A percentile compares a stretch with the other conserved stretches of the same genome.
These are phyloP conservation scores for Diplazon laetatorius DNA, from an alignment of 2,888 invertebrate species.

Conservation along the genomic window DNA sequence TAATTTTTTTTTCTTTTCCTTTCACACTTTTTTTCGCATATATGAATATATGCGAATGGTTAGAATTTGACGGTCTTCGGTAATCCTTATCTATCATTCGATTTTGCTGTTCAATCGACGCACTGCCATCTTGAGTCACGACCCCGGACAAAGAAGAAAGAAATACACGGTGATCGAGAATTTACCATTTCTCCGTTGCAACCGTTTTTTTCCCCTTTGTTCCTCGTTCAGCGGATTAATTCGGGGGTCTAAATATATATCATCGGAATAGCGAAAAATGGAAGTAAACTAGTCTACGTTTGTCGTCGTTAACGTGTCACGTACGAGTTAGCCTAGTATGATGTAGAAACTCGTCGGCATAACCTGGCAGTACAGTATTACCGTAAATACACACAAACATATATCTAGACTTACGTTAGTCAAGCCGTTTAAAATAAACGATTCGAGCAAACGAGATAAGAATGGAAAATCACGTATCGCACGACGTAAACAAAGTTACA, in stretches of 20 bases:
- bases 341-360: background rate
- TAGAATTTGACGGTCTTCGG: background rate
- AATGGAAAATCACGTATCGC: conserved; percentile 70
- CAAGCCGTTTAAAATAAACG: conserved; percentile 44
- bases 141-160: background rate
- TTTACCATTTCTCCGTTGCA: background rate
- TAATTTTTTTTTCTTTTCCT: background rate
- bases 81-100: background rate
- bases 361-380: conserved; percentile 9
- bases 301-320: conserved; percentile 10
- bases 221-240: background rate
- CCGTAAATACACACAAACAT: background rate
- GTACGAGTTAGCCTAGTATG: conserved; percentile 14
- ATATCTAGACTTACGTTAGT: conserved; percentile 12
- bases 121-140: conserved; percentile 1
- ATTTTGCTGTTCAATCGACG: background rate
- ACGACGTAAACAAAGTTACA: conserved; percentile 39
- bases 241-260: background rate
- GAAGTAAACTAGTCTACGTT: background rate
- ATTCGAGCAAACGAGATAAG: conserved; percentile 69
- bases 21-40: background rate
- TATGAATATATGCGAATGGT: conserved; percentile 4
- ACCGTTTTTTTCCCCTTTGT: background rate
- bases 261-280: background rate
- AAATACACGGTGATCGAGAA: background rate